These are phyloP conservation scores for Geococcyx californianus DNA, from an alignment of 2,113 vertebrate genomes.

Conservation along the genomic window DNA sequence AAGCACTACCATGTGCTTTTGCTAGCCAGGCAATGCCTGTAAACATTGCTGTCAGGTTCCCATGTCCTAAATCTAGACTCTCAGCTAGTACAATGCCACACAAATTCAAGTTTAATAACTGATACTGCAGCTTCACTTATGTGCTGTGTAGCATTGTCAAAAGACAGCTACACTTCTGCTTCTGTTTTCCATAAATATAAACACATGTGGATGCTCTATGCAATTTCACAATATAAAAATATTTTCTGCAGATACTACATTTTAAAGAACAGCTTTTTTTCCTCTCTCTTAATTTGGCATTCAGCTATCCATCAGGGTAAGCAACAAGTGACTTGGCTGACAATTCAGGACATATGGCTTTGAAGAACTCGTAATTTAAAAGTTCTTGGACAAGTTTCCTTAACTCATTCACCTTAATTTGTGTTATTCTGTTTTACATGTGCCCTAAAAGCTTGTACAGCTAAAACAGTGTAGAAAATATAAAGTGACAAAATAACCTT, in stretches of 20 bases:
- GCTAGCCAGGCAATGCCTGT: background rate
- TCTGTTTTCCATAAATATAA: background rate
- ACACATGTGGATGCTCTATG: background rate
- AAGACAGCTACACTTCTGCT: background rate
- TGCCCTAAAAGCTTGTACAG: background rate
- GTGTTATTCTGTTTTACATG: background rate
- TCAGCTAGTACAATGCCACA: background rate
- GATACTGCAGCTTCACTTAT: background rate
- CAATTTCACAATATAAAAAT: background rate
- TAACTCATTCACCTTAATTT: conserved; percentile 17
- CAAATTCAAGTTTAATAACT: background rate
- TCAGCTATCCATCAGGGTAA: background rate
- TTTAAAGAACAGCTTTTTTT: background rate
- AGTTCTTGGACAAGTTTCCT: background rate
- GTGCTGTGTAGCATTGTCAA: background rate
- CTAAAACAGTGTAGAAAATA: background rate
- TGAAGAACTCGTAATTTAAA: conserved; percentile 35
- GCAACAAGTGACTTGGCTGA: conserved; percentile 47
- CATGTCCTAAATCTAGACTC: background rate
- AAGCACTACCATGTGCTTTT: background rate
- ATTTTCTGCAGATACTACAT: background rate
- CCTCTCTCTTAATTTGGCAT: background rate
- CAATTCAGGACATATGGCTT: conserved; percentile 36
- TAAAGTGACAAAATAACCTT: background rate
- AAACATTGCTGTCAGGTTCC: background rate